These are phyloP conservation scores for Drosophila pseudotalamancana DNA, from an alignment of 2,888 invertebrate genomes.

Conservation along the genomic window DNA sequence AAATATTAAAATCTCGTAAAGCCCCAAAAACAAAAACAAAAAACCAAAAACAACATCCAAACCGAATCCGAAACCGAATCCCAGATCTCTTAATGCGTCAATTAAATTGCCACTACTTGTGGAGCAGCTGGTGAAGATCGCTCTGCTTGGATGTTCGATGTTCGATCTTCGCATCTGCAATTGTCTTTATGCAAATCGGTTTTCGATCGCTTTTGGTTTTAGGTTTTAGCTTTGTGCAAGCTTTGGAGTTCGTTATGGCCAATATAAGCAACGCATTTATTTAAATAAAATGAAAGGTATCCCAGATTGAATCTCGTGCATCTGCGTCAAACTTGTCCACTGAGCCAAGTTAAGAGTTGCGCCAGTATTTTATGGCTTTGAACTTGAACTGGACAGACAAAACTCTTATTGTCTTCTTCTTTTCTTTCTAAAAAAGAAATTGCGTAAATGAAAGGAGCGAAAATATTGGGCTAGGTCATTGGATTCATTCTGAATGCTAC, in stretches of 20 bases:
- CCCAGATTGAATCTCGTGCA: slow-evolving; percentile 47
- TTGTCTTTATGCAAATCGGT: slow-evolving; percentile 69
- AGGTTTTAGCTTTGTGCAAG: slow-evolving; percentile 6
- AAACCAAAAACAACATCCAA: too few relatives aligned
- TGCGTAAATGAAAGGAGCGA: slow-evolving; percentile 45
- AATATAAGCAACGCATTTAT: slow-evolving; percentile 60
- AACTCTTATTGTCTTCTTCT: background rate
- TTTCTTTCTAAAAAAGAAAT: slow-evolving; percentile 58
- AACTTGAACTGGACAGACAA: slow-evolving; percentile 64
- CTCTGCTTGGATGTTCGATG: slow-evolving; percentile 3
- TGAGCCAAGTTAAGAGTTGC: slow-evolving; percentile 39
- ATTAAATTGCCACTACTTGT: slow-evolving; percentile 69
- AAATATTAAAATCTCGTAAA: slow-evolving; percentile 1
- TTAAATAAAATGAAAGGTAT: slow-evolving; percentile 72
- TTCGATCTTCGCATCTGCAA: slow-evolving; percentile 47
- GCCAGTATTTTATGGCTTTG: slow-evolving; percentile 75
- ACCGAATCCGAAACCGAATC: slow-evolving; percentile 10
- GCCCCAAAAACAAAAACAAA: too few relatives aligned
- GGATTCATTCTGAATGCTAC: background rate
- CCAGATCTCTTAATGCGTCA: slow-evolving; percentile 64
- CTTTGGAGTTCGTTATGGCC: slow-evolving; percentile 36
- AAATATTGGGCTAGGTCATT: slow-evolving; percentile 13
- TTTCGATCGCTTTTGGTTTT: slow-evolving; percentile 50
- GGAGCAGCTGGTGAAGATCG: slow-evolving; percentile 27
- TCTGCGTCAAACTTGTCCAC: background rate